Base-by-base conservation (phyloP, 2,888 invertebrate genomes). In the Sipunculus nudus region DNA sequence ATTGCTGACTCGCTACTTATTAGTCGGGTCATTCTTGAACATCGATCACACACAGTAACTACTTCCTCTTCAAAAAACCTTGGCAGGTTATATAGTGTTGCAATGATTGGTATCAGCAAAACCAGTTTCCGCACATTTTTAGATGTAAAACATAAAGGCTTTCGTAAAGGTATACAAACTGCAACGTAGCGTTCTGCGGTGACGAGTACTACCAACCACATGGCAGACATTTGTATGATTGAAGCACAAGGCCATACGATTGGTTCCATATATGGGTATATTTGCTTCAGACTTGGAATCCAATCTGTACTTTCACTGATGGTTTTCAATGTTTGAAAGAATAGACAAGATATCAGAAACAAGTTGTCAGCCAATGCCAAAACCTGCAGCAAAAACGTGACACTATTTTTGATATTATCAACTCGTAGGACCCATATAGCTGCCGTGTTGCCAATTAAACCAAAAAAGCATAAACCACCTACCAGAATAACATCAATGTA, bases 301-400 rank as follows among this genome's bases (percentile, higher is more conserved):
- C 64, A 68, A 19, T 56, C 49, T 1, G 64, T 59, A 19, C 25
- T 19, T n/a, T 40, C 21, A 26, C 58, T 25, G 3, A 68, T 41
- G 2, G 68, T 56, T 19, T 64, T 52, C n/a, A 68, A 26, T 2
- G 68, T 65, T 49, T 68, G 68, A 48, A 60, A 61, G 43, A 68
- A 64, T n/a, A 68, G 47, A 32, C 68, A 68, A 5, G 66, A 61
- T 26, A 49, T 52, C 23, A 68, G 64, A 39, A 68, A 68, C 28
- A 68, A 28, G 26, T 48, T 39, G 48, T 68, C 68, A 8, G 68
- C 59, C 2, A 61, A 29, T 21, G 68, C 68, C 28, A 68, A 28
- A 50, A 57, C 59, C 54, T 68, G 68, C n/a, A 68, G 61, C 35
- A 71, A 58, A 31, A 68, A 67, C 16, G 67, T 71, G 10, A 70